These are phyloP conservation scores for Tragelaphus scriptus DNA, from an alignment of 2,113 vertebrate genomes.

Conservation along the genomic window DNA sequence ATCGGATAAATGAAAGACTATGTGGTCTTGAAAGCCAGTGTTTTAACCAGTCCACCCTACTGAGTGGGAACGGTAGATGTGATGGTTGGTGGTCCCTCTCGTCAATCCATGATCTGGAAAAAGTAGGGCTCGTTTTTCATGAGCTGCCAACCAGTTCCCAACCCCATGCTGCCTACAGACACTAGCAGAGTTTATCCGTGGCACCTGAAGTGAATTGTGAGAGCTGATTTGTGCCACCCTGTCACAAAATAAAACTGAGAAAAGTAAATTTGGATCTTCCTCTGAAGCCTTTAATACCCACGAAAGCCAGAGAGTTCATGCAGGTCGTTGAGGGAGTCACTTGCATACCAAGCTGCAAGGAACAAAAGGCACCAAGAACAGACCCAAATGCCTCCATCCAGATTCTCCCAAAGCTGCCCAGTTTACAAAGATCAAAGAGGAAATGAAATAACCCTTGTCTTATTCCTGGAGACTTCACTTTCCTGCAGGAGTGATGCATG, in stretches of 20 bases:
- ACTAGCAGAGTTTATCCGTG: not conserved
- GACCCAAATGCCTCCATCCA: not conserved
- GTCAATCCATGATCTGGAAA: not conserved
- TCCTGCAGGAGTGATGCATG: not conserved
- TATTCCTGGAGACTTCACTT: not conserved
- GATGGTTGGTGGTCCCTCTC: not conserved
- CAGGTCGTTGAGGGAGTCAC: not conserved
- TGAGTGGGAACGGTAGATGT: not conserved
- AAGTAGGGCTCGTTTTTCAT: not conserved
- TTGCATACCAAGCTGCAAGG: not conserved
- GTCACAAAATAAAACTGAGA: conserved; percentile 3
- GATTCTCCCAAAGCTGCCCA: not conserved
- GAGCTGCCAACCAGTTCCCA: not conserved
- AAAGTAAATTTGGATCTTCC: conserved; percentile 16
- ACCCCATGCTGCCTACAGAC: not conserved
- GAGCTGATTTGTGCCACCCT: not conserved
- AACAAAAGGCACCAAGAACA: not conserved
- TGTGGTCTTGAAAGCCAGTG: not conserved
- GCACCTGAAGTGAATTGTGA: not conserved
- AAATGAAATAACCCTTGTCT: not conserved
- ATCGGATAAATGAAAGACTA: not conserved
- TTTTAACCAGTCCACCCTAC: not conserved
- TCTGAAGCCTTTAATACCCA: conserved; percentile 33
- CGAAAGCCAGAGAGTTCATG: not conserved
- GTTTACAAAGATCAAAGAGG: conserved; percentile 3